phyloP scores from a whole-genome alignment of 2,888 invertebrate species.

The Stenotaenia linearis region DNA sequence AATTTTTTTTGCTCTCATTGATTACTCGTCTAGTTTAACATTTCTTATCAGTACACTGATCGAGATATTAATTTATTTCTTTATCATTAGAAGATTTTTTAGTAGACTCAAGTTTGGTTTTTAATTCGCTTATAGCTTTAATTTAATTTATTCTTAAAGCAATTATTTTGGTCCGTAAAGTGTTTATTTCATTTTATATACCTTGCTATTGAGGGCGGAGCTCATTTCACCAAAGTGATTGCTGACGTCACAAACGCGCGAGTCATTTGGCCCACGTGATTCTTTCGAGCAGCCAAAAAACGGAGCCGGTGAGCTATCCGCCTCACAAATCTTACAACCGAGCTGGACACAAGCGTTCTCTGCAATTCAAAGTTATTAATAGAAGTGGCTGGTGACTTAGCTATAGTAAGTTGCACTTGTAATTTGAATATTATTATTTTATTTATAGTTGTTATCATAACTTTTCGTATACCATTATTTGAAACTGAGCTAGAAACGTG shows the following conservation, averaged over 20 bases:
- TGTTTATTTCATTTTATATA: not conserved
- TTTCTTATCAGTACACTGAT: not conserved
- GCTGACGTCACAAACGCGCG: not conserved
- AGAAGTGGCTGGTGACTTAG: not conserved
- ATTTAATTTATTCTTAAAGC: no score
- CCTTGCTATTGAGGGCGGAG: not conserved
- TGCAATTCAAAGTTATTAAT: not conserved
- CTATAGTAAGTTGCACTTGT: not conserved
- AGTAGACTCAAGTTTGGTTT: no score
- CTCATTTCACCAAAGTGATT: not conserved
- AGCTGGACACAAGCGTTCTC: not conserved
- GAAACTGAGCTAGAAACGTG: no score
- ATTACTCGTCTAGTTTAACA: not conserved
- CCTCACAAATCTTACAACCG: not conserved
- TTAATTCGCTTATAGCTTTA: no score
- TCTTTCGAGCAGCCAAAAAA: not conserved
- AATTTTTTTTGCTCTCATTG: no score
- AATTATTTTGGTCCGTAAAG: no score
- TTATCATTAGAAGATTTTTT: not conserved
- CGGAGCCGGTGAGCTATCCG: not conserved
- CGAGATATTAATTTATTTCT: not conserved
- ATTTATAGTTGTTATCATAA: not conserved
- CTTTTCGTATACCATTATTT: no score
- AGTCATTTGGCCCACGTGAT: not conserved
- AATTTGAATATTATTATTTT: not conserved